Base-by-base conservation (phyloP, 2,797 vertebrate genomes). In the Anabas testudineus region DNA sequence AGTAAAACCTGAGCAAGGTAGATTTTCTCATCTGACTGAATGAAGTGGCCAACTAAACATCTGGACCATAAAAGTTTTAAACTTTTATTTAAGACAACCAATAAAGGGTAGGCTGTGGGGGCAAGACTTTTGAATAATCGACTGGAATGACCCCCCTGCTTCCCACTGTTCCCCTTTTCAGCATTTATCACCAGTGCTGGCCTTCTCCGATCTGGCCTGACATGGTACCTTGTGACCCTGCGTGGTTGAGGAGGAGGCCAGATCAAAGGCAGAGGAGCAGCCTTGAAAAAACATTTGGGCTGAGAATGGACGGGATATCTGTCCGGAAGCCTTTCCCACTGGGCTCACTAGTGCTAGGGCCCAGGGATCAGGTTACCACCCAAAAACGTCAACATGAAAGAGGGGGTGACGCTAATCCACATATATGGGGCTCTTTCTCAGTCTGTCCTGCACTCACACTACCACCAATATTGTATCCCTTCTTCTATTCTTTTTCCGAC, bases 281-380 rank as follows among this genome's bases (percentile, higher is more conserved):
- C 95, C 95, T 95, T 96, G 94, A 93, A 95, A 97, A 97, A 97
- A 97, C 96, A 97, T 96, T 96, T 96, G 93, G 92, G 96, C 94
- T 91, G 94, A 96, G 95, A 95, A 95, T 91, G 94, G 95, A 95
- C 94, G 92, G 88, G 93, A 93, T 95, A 95, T 95, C 95, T 96
- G 95, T 96, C 95, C 95, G 94, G 95, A 95, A 95, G 95, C 95
- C 94, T 96, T 95, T 96, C 95, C 95, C 95, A 95, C 93, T 90
- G 94, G 88, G 93, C 90, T 89, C 88, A 81, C 86, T 80, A 71
- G 80, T 56, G 83, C 84, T 81, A 49, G 71, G 83, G 93, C 90
- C 86, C 89, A 88, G 90, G 65, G 86, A 95, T 97, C 95, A 67
- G 91, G 88, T 98, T 98, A 96, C 96, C 90, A 78, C 90, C 77